Base-by-base conservation (phyloP, 1,140 invertebrate species). In the Teleopsis dalmanni region DNA sequence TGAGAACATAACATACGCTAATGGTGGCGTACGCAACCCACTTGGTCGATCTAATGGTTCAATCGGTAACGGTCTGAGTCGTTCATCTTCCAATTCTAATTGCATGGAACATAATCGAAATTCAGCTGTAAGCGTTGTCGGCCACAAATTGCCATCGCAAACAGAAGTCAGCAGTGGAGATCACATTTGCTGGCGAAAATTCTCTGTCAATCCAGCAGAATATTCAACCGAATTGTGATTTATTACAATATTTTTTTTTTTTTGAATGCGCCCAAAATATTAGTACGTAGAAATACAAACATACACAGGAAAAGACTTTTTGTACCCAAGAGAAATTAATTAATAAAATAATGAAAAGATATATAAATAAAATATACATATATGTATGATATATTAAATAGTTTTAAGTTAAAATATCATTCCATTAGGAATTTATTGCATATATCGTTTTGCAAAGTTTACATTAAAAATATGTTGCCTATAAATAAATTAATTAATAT, bases 181-280 rank as follows among this genome's bases (percentile, higher is more conserved):
- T 51, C 66, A 70, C 51, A 70, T 70, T 38, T 69, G 66, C 35
- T 70, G 66, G 66, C 58, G 66, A 14, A 70, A 70, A 50, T 70
- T 70, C 42, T 65, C 66, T 23, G 61, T 67, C 26, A 70, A 69
- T 50, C 54, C 66, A 40, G 60, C 69, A 48, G 66, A 70, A 46
- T 70, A 67, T 50, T 69, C 65, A 41, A 70, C 66, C 38, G 66
- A 70, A 56, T 53, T 70, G 66, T 70, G 56, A 65, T 54, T 40
- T 40, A n/a, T 8, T 4, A n/a, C n/a, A 3, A 13, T n/a, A 13
- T 5, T 34, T 34, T 34, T 4, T 34, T 34, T 34, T 34, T 34
- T 3, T 34, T n/a, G 16, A 34, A n/a, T n/a, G n/a, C n/a, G n/a
- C n/a, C n/a, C 13, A 34, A 34, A 5, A 11, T 22, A 41, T 41